A percentile compares a stretch with the other conserved stretches of the same genome.
These are phyloP conservation scores for Zygothrica quintamaculata DNA, from an alignment of 2,888 invertebrate species.

Conservation along the genomic window DNA sequence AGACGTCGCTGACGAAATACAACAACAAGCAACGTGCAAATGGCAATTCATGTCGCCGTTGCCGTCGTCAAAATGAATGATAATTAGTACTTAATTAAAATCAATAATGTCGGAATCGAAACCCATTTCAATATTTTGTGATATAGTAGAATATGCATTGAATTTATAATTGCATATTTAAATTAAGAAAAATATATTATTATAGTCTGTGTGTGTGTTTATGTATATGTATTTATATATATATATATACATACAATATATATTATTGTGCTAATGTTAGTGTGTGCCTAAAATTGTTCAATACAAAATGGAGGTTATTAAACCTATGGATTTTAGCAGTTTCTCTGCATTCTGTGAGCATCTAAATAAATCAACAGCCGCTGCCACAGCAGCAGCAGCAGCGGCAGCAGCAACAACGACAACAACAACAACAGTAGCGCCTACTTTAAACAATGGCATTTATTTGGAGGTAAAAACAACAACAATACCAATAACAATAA, in stretches of 20 bases:
- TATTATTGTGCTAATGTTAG: too few relatives aligned
- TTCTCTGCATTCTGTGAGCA: conserved; percentile 83
- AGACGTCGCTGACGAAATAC: conserved; percentile 38
- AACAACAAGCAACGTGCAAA: conserved; percentile 63
- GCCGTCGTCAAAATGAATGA: conserved; percentile 63
- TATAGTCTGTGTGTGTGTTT: conserved; percentile 2
- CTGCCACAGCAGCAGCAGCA: conserved; percentile 59
- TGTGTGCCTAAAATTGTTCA: conserved; percentile 35
- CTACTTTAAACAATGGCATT: conserved; percentile 77
- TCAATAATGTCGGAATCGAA: conserved; percentile 73
- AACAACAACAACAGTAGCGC: conserved; percentile 39
- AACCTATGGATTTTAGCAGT: conserved; percentile 83
- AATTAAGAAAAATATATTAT: conserved; percentile 21
- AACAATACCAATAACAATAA: conserved; percentile 27
- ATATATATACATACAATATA: too few relatives aligned
- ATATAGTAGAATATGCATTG: conserved; percentile 28
- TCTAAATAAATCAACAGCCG: conserved; percentile 80
- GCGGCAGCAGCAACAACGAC: conserved; percentile 45
- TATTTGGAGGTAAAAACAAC: conserved; percentile 77
- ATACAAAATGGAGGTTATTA: conserved; percentile 82
- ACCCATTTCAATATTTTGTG: conserved; percentile 56
- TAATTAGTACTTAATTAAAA: conserved; percentile 79
- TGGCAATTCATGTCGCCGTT: conserved; percentile 59
- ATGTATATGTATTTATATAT: conserved; percentile 21
- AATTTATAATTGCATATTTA: conserved; percentile 28